These are phyloP conservation scores for Planiliza haematocheilus DNA, from an alignment of 2,113 vertebrate genomes.

Conservation along the genomic window DNA sequence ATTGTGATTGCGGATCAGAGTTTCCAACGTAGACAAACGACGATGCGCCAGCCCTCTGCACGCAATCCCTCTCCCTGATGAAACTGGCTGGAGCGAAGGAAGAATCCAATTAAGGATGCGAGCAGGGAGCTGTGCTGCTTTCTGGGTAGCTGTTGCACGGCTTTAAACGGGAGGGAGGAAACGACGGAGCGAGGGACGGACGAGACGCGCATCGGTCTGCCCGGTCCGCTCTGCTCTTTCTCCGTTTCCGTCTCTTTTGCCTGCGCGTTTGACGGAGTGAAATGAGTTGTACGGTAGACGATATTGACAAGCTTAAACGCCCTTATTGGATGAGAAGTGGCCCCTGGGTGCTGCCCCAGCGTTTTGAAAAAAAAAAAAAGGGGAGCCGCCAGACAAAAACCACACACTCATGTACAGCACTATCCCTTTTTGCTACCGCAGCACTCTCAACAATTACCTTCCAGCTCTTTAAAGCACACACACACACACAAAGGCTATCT, in stretches of 20 bases:
- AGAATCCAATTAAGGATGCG: constrained; percentile 2
- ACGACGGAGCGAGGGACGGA: background rate
- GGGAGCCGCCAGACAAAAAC: constrained; percentile 53
- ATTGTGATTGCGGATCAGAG: constrained; percentile 8
- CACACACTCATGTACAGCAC: constrained; percentile 62
- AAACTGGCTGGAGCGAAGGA: background rate
- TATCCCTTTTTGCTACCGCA: constrained; percentile 54
- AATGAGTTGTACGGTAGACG: constrained; percentile 61
- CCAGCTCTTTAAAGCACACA: constrained; percentile 52
- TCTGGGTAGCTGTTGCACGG: background rate
- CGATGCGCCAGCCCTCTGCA: constrained; percentile 37
- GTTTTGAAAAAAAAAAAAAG: constrained; percentile 51
- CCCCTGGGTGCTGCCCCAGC: constrained; percentile 63
- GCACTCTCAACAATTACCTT: constrained; percentile 70
- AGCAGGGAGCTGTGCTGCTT: constrained; percentile 1
- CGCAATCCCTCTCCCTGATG: constrained; percentile 14
- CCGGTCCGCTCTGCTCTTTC: constrained; percentile 1
- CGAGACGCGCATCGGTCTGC: background rate
- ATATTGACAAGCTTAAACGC: constrained; percentile 68
- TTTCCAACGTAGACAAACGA: constrained; percentile 41
- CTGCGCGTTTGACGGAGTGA: constrained; percentile 46
- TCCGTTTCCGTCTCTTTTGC: constrained; percentile 21
- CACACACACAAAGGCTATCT: constrained; percentile 60
- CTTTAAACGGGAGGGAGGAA: too few species aligned
- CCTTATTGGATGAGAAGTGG: constrained; percentile 59